Evolutionary conservation across 1,140 invertebrate genomes (phyloP).

Genomic region (Temnothorax nylanderi): DNA sequence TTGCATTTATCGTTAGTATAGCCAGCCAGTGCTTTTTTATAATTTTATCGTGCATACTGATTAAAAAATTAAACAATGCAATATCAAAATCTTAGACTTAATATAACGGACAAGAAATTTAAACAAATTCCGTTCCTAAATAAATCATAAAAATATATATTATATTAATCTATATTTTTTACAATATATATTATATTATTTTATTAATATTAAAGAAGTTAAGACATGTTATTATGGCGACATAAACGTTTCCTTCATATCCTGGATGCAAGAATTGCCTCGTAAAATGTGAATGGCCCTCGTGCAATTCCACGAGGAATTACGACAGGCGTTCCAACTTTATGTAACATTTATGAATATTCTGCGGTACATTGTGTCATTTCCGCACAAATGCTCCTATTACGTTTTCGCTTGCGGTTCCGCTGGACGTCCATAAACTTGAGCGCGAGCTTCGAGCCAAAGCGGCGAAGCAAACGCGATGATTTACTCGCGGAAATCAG

Average conservation of each 20-base stretch:
- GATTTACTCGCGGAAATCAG: conserved; percentile 60
- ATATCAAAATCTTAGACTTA: neutral
- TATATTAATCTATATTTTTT: conserved; percentile 1
- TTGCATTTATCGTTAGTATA: neutral
- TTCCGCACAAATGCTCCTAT: conserved; percentile 28
- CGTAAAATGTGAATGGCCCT: neutral
- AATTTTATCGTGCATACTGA: neutral
- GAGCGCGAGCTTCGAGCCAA: neutral
- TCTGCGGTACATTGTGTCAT: conserved; percentile 17
- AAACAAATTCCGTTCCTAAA: neutral
- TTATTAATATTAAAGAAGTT: neutral
- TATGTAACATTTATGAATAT: conserved; percentile 16
- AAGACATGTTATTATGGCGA: neutral
- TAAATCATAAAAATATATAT: neutral
- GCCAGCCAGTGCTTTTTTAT: neutral
- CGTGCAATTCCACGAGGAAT: neutral
- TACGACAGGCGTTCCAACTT: conserved; percentile 13
- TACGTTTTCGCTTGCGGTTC: neutral
- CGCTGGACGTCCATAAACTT: conserved; percentile 11
- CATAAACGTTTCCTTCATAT: neutral
- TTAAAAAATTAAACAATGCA: neutral
- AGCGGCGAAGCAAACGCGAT: conserved; percentile 44
- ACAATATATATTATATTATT: neutral
- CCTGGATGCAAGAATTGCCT: neutral
- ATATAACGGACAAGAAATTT: neutral